Conservation (phyloP, 1,140 invertebrate species). For the Rhopalosiphum maidis region DNA sequence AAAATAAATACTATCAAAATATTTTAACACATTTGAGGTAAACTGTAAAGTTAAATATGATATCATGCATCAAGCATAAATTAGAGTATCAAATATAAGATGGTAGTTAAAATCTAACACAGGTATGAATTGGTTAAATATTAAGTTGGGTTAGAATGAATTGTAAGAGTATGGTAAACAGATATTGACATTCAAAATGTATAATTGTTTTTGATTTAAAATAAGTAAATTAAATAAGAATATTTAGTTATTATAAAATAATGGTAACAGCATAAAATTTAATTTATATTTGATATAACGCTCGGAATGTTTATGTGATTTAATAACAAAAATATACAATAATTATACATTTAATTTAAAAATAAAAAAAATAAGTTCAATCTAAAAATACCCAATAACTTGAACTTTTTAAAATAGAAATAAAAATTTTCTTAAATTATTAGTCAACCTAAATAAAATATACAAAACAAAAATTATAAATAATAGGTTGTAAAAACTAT, state of each 20-base stretch:
- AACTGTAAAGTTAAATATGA: neutral
- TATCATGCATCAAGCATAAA: neutral
- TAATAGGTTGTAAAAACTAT: constrained; percentile 2
- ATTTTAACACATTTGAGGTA: neutral
- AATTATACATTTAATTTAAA: neutral
- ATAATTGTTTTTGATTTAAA: neutral
- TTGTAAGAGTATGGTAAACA: neutral
- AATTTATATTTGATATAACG: neutral
- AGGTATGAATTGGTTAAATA: neutral
- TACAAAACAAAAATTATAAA: neutral
- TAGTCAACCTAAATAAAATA: neutral
- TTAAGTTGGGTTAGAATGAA: neutral
- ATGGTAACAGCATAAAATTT: constrained; percentile 29
- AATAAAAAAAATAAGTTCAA: neutral
- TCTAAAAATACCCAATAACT: neutral
- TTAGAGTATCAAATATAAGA: neutral
- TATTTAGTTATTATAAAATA: neutral
- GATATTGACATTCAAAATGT: neutral
- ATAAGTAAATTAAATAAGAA: neutral
- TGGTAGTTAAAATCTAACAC: neutral
- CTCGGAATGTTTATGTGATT: constrained; percentile 1
- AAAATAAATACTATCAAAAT: neutral
- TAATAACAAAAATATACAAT: neutral
- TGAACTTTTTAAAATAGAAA: neutral
- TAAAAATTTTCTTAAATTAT: neutral